Evolutionary conservation across 1,140 invertebrate species (phyloP), one percentile per base, ranked within the genome.

Genomic region (Drosophila ananassae): DNA sequence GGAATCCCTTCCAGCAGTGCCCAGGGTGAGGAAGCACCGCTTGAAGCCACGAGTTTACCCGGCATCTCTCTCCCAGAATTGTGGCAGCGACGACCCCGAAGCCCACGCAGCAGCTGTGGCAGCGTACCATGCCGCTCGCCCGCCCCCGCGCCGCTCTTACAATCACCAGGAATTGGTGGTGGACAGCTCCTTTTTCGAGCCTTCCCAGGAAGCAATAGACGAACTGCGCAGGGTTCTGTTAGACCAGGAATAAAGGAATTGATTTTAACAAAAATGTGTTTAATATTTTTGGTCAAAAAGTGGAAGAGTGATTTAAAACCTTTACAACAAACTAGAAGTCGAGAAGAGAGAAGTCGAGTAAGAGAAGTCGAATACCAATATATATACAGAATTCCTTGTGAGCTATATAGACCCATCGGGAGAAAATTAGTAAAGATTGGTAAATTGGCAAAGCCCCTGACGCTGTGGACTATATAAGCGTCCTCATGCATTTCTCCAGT

Each of bases 101-200:
- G 25, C 34, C 21, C 58, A 63, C 8, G 46, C 25, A 3, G 41
- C 39, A 1, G 22, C 72, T 12, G 6, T 44, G 28, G 63, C 48
- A 24, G 76, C 34, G 13, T 69, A 53, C 9, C 64, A 56, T 6
- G 37, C 52, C 8, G 56, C 50, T 3, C 78, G 72, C 6, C 77
- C 78, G 17, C 60, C 47, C 7, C 46, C 52, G 21, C 78, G 78
- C 37, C 66, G 73, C 3, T 25, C 57, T n/a, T 59, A 57, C 10
- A 52, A 28, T 0, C 64, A 80, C 48, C 21, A 46, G 58, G 77
- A 81, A 48, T 17, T 63, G 4, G 7, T 37, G 9, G 79, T 67
- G 41, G 58, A 62, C 24, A 41, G 57, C 8, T 60, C 51, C 37
- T 80, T 73, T 46, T 81, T 81, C 28, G 52, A 79, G 30, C 73